Conservation (phyloP, 2,797 vertebrate genomes). For the Sebastes steindachneri region DNA sequence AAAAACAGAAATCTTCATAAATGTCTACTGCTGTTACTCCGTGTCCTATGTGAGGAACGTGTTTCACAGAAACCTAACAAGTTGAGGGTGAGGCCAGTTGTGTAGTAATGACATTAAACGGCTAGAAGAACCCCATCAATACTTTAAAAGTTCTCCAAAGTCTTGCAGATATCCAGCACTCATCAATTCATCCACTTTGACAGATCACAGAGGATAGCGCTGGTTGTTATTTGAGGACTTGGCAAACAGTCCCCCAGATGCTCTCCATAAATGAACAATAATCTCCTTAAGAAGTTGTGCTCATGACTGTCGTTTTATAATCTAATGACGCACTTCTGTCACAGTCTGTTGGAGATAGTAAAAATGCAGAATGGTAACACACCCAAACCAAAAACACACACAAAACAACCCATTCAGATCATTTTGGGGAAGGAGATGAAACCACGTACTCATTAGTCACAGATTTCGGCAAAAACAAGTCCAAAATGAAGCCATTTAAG, state of each 20-base stretch:
- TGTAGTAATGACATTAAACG: background rate
- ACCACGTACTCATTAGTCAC: conserved; percentile 60
- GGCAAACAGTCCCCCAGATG: conserved; percentile 28
- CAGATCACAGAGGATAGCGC: conserved; percentile 19
- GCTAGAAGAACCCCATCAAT: background rate
- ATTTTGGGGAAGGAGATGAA: conserved; percentile 31
- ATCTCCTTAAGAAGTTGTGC: conserved; percentile 49
- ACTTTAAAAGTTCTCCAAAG: background rate
- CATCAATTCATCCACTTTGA: conserved; percentile 33
- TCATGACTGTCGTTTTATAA: conserved; percentile 46
- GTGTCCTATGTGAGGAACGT: background rate
- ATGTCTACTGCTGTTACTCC: no score
- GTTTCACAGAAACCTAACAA: background rate
- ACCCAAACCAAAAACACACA: conserved; percentile 2
- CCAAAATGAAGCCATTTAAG: conserved; percentile 41
- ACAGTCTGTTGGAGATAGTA: conserved; percentile 42
- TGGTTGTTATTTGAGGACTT: conserved; percentile 33
- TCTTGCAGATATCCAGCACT: background rate
- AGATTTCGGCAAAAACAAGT: conserved; percentile 37
- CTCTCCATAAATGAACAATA: conserved; percentile 50
- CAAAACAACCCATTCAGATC: conserved; percentile 19
- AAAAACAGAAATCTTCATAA: no score
- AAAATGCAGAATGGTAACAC: conserved; percentile 11
- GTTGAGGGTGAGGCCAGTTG: background rate
- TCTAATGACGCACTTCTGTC: conserved; percentile 61